Conservation (phyloP, 2,113 vertebrate species). For the Ciconia stormi region DNA sequence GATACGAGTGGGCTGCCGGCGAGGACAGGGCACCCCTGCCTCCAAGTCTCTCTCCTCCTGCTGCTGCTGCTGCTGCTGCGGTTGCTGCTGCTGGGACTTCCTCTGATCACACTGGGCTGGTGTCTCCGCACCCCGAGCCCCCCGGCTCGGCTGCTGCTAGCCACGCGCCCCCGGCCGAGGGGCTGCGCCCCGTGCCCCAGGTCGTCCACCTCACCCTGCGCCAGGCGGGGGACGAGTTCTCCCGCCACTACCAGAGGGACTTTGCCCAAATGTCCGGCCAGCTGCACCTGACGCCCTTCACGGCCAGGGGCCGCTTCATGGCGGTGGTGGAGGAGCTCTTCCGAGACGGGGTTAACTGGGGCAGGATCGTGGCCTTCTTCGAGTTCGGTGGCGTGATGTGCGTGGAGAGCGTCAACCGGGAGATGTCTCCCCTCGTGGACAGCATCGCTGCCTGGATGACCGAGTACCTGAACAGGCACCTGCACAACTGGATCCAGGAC, state of each 20-base stretch:
- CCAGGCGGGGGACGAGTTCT: slow-evolving; percentile 92
- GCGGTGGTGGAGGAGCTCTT: slow-evolving; percentile 97
- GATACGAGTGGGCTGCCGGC: slow-evolving; percentile 79
- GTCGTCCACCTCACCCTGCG: slow-evolving; percentile 86
- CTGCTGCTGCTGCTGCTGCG: slow-evolving; percentile 23
- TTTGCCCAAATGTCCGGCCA: slow-evolving; percentile 93
- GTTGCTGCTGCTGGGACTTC: slow-evolving; percentile 61
- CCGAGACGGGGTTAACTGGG: slow-evolving; percentile 97
- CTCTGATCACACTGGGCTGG: slow-evolving; percentile 63
- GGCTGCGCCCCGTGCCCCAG: slow-evolving; percentile 69
- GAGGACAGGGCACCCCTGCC: slow-evolving; percentile 55
- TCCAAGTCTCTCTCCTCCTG: slow-evolving; percentile 34
- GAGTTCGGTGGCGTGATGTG: slow-evolving; percentile 96
- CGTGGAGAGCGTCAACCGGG: slow-evolving; percentile 90
- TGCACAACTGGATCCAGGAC: slow-evolving; percentile 95
- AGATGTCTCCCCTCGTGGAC: slow-evolving; percentile 90
- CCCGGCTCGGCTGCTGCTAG: slow-evolving; percentile 66
- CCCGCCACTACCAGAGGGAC: slow-evolving; percentile 89
- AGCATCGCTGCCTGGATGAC: slow-evolving; percentile 95
- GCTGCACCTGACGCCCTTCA: slow-evolving; percentile 88
- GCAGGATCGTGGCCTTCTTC: slow-evolving; percentile 96
- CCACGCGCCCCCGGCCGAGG: slow-evolving; percentile 57
- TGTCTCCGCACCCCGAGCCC: slow-evolving; percentile 49
- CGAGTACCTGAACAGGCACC: slow-evolving; percentile 93
- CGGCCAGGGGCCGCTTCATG: slow-evolving; percentile 86